A percentile compares a stretch with the other conserved stretches of the same genome.
phyloP scores from a whole-genome alignment of 2,113 vertebrate species.

The Pholis gunnellus region DNA sequence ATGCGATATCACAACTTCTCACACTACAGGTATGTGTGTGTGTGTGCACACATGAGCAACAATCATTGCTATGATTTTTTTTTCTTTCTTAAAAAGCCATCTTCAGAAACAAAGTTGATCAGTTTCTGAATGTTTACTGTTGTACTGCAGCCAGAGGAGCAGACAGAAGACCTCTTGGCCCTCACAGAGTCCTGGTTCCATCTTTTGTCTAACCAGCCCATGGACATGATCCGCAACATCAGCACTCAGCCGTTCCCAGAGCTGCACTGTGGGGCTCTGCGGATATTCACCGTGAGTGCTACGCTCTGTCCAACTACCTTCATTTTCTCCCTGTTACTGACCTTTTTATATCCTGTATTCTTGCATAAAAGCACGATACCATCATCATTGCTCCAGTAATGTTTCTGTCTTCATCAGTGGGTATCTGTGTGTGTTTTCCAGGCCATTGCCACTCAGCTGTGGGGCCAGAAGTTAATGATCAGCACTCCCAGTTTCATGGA shows the following conservation, averaged over 20 bases:
- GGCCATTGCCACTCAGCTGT: conserved; percentile 92
- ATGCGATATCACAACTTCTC: conserved; percentile 90
- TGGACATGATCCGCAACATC: conserved; percentile 92
- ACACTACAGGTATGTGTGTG: conserved; percentile 87
- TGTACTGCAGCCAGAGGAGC: conserved; percentile 87
- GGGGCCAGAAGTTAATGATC: conserved; percentile 95
- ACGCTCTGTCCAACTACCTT: neutral
- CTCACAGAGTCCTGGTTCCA: conserved; percentile 94
- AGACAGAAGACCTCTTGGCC: conserved; percentile 94
- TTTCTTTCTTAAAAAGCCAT: neutral
- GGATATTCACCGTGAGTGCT: conserved; percentile 90
- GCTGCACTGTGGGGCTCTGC: conserved; percentile 90
- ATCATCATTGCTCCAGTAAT: neutral
- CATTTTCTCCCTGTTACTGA: neutral
- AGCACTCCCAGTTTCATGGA: conserved; percentile 93
- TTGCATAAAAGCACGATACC: neutral
- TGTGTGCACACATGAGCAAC: neutral
- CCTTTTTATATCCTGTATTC: neutral
- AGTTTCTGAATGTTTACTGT: neutral
- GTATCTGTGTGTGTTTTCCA: conserved; percentile 63
- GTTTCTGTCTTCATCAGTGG: neutral
- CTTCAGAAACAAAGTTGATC: neutral
- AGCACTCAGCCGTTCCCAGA: conserved; percentile 96
- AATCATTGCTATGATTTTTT: neutral
- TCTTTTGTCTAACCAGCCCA: conserved; percentile 86